A percentile compares a stretch with the other conserved stretches of the same genome.
Conservation (phyloP, 2,888 invertebrate genomes). For the Halocaridina rubra region DNA sequence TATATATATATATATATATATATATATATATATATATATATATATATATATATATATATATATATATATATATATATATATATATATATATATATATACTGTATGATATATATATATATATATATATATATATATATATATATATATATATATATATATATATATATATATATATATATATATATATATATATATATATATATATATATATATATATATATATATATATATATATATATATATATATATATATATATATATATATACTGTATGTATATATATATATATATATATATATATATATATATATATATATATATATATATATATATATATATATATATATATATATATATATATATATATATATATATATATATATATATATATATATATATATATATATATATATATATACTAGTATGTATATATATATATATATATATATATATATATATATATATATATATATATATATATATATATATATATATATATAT, state of each 20-base stretch:
- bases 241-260: background rate
- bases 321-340: no score
- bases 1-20: slow-evolving; percentile 21
- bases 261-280: slow-evolving; percentile 23
- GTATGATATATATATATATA: background rate
- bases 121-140: slow-evolving; percentile 26
- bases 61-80: background rate
- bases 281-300: slow-evolving; percentile 14
- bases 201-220: slow-evolving; percentile 19
- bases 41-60: background rate
- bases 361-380: no score
- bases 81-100: background rate
- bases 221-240: background rate
- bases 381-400: no score
- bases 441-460: no score
- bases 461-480: no score
- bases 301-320: no score
- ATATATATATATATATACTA: no score
- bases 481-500: no score
- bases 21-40: slow-evolving; percentile 19
- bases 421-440: no score
- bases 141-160: slow-evolving; percentile 15
- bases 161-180: background rate
- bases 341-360: no score
- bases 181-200: slow-evolving; percentile 1